phyloP scores from a whole-genome alignment of 1,140 invertebrate genomes.

The Hypothenemus hampei region DNA sequence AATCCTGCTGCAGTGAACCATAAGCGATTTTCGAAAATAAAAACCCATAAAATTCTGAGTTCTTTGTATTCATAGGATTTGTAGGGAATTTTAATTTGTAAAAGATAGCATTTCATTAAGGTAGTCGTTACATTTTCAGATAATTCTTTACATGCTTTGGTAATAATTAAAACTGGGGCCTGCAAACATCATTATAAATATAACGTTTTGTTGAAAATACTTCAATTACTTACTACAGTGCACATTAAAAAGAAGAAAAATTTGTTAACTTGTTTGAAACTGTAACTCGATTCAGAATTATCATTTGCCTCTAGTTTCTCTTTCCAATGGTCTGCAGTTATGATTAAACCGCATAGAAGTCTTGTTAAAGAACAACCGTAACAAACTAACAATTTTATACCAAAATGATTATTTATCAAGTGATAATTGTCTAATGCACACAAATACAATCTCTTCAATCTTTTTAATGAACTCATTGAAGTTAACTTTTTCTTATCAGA shows the following conservation, averaged over 20 bases:
- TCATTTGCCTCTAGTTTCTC: neutral
- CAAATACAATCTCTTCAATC: neutral
- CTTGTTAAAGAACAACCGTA: neutral
- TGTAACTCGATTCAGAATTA: neutral
- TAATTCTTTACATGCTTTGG: slow-evolving; percentile 1
- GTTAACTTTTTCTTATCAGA: neutral
- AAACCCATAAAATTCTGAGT: neutral
- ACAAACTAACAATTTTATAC: neutral
- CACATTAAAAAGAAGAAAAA: neutral
- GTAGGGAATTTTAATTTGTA: neutral
- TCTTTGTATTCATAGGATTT: neutral
- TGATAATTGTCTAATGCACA: neutral
- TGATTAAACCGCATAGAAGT: too few relatives aligned
- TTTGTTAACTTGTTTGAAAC: neutral
- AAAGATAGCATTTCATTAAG: neutral
- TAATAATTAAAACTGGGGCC: slow-evolving; percentile 12
- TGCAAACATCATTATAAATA: slow-evolving; percentile 2
- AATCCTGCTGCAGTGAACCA: neutral
- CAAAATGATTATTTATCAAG: neutral
- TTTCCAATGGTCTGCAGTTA: neutral
- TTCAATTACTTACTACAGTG: neutral
- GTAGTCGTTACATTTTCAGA: neutral
- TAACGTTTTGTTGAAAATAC: neutral
- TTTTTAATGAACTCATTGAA: neutral
- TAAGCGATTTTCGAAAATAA: neutral